Base-by-base conservation (phyloP, 2,888 invertebrate species). In the Hypomecis atomaria region DNA sequence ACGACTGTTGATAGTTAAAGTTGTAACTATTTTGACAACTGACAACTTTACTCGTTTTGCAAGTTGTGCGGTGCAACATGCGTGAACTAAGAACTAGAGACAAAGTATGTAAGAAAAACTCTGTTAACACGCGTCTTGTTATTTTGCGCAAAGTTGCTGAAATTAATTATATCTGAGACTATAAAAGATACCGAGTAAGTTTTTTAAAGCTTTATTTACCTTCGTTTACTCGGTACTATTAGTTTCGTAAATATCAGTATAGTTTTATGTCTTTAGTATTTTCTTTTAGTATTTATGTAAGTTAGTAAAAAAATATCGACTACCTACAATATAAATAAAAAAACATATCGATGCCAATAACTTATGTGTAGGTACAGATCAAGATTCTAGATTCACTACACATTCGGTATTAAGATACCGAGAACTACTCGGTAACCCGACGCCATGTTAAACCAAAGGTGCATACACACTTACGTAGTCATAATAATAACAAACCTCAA, bases 361-460 rank as follows among this genome's bases (percentile, higher is more conserved):
- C 33, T 10, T 10, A 6, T 40, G 44, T 45, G 45, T 52, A 10
- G 23, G 23, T 23, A 23, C 3, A 23, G 23, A 23, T 23, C 23
- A 1, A 23, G 23, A 23, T 23, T 23, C 23, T 38, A 43, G 53
- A 45, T 45, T 62, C 55, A 65, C 61, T 64, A 54, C 60, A 61
- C 40, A 62, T 64, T 67, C 62, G 59, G 70, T 69, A 71, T 69
- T 65, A 49, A 66, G 69, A 73, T 74, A 74, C 74, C 62, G 34
- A 68, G 73, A 74, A 76, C 36, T 62, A 59, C 67, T 71, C 48
- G 50, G 66, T 64, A 62, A 72, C 49, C 52, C 10, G 52, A 72
- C 59, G 57, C 65, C 50, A 53, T 49, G 59, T 13, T 49, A 55
- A 58, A 43, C 23, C 53, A 59, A 69, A 62, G 64, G 40, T 11